A percentile compares a stretch with the other conserved stretches of the same genome.
Evolutionary conservation across 2,797 vertebrate species (phyloP).

Genomic region (Alca torda): DNA sequence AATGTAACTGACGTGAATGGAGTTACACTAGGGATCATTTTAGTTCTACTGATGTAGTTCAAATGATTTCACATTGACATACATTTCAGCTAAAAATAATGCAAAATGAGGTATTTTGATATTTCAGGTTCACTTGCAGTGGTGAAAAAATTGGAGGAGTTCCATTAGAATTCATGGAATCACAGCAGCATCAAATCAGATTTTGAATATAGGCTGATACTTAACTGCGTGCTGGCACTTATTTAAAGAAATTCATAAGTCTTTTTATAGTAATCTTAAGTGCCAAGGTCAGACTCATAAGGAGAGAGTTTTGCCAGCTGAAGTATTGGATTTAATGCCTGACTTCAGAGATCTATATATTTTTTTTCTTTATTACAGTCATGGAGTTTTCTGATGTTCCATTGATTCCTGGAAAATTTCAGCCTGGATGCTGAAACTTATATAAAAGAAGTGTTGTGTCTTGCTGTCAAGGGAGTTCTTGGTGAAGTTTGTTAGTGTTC

Average conservation of each 20-base stretch:
- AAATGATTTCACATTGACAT: conserved; percentile 39
- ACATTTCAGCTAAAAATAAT: conserved; percentile 60
- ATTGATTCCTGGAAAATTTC: background rate
- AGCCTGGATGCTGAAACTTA: background rate
- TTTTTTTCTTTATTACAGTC: background rate
- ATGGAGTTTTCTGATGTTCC: background rate
- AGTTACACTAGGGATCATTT: conserved; percentile 11
- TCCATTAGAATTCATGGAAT: conserved; percentile 23
- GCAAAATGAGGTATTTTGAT: conserved; percentile 22
- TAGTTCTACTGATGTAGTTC: conserved; percentile 23
- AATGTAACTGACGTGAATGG: conserved; percentile 4
- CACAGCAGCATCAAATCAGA: background rate
- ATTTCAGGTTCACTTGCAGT: conserved; percentile 1
- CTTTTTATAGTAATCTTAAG: background rate
- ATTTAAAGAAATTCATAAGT: background rate
- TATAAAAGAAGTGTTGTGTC: background rate
- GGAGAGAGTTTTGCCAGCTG: background rate
- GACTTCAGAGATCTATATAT: background rate
- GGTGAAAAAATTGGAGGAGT: conserved; percentile 11
- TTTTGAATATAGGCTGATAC: background rate
- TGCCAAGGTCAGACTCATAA: background rate
- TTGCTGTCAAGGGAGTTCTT: background rate
- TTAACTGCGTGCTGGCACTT: background rate
- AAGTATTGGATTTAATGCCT: background rate
- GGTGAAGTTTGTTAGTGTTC: background rate